phyloP scores from a whole-genome alignment of 2,888 invertebrate species.

The Drosophila histrio region DNA sequence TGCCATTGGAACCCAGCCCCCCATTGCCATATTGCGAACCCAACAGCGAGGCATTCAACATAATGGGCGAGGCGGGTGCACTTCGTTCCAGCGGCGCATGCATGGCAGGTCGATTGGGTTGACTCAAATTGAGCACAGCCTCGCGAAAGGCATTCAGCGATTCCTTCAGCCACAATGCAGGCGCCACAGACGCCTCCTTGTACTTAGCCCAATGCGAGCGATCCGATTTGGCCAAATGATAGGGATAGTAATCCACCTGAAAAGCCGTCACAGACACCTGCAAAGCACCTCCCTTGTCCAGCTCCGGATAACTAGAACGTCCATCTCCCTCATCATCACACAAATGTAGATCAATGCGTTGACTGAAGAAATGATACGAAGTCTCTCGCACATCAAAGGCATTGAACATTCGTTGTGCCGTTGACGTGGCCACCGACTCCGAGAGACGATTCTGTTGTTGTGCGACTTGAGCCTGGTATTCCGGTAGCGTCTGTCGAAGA shows the following conservation, averaged over 20 bases:
- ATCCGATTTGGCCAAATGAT: slow-evolving; percentile 95
- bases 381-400: slow-evolving; percentile 98
- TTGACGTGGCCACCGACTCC: slow-evolving; percentile 81
- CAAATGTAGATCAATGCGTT: slow-evolving; percentile 96
- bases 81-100: slow-evolving; percentile 84
- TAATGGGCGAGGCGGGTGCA: slow-evolving; percentile 80
- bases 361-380: slow-evolving; percentile 97
- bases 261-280: slow-evolving; percentile 95
- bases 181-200: slow-evolving; percentile 91
- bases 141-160: slow-evolving; percentile 92
- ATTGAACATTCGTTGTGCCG: slow-evolving; percentile 89
- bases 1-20: slow-evolving; percentile 58
- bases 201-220: slow-evolving; percentile 95
- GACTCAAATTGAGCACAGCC: slow-evolving; percentile 90
- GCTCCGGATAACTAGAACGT: slow-evolving; percentile 92
- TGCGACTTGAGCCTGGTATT: slow-evolving; percentile 89
- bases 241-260: slow-evolving; percentile 97
- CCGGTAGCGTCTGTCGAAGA: slow-evolving; percentile 86
- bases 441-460: slow-evolving; percentile 84
- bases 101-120: slow-evolving; percentile 85
- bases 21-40: slow-evolving; percentile 64
- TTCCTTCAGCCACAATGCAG: slow-evolving; percentile 94
- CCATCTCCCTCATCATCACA: slow-evolving; percentile 97
- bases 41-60: slow-evolving; percentile 72
- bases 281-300: slow-evolving; percentile 95